Evolutionary conservation across 2,797 vertebrate genomes (phyloP), one percentile per base, ranked within the genome.

Genomic region (Anabacerthia variegaticeps): DNA sequence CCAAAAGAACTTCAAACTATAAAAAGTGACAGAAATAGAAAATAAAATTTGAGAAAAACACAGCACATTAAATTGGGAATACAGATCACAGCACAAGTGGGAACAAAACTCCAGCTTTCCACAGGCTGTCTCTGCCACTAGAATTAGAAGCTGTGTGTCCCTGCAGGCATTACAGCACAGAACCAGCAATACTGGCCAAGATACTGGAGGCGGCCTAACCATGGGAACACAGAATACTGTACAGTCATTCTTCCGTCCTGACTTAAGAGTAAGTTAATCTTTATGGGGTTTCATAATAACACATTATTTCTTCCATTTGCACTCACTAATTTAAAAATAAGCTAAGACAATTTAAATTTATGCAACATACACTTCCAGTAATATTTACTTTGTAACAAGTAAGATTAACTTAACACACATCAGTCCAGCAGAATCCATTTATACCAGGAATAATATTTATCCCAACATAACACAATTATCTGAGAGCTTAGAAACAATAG

Each of bases 121-220:
- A 36, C 44, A 46, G 46, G 26, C 37, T 72, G 21, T 19, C 34
- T 74, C 66, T 73, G 39, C 32, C n/a, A 32, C 13, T 32, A 34
- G 28, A 67, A 39, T 46, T 8, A 56, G 48, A 44, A 65, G 49
- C 39, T 23, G 30, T 3, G 28, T 51, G 12, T 30, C 30, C 4
- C 0, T 4, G 34, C 8, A 61, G 37, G 9, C 22, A 14, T 17
- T 56, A 43, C 8, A 41, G 55, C 1, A 1, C 11, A 15, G 34
- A 75, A 83, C 10, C 49, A 77, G 68, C 36, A 74, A 36, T 28
- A 34, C 7, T 15, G 23, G 51, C 51, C 10, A 1, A 85, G 77
- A 71, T 7, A 41, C 20, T 14, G 9, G 27, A 59, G 28, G 32
- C 24, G 32, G 39, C 30, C 72, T 59, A 41, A 51, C 36, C 37